These are phyloP conservation scores for Erinaceus europaeus DNA, from an alignment of 2,113 vertebrate species.

Conservation along the genomic window DNA sequence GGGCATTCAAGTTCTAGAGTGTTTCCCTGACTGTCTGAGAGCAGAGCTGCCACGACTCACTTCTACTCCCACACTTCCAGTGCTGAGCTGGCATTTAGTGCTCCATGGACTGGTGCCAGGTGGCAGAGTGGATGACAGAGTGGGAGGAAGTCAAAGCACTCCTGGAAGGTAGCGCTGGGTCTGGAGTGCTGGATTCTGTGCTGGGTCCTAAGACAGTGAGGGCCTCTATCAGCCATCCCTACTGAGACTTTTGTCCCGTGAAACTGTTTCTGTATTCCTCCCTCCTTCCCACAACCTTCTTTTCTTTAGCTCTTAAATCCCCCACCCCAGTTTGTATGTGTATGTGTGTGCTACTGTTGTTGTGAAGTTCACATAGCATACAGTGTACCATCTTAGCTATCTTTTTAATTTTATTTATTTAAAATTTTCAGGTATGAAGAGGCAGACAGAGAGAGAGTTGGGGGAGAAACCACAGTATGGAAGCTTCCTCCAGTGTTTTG, in stretches of 20 bases:
- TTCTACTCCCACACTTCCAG: neutral
- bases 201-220: neutral
- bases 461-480: too few relatives aligned
- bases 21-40: neutral
- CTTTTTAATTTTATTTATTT: too few relatives aligned
- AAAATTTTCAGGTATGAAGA: too few relatives aligned
- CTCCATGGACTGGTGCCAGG: neutral
- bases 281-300: too few relatives aligned
- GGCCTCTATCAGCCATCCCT: neutral
- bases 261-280: neutral
- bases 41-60: constrained; percentile 38
- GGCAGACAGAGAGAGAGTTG: too few relatives aligned
- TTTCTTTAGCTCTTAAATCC: neutral
- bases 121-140: neutral
- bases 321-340: too few relatives aligned
- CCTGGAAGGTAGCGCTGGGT: neutral
- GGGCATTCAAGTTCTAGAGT: neutral
- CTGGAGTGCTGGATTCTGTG: neutral
- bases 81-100: neutral
- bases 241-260: neutral
- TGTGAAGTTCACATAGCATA: neutral
- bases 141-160: neutral
- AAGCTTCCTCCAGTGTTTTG: too few relatives aligned
- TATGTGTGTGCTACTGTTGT: neutral
- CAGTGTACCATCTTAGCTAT: neutral